A percentile compares a stretch with the other conserved stretches of the same genome.
phyloP scores from a whole-genome alignment of 2,888 invertebrate genomes.

The Electrophaes corylata region DNA sequence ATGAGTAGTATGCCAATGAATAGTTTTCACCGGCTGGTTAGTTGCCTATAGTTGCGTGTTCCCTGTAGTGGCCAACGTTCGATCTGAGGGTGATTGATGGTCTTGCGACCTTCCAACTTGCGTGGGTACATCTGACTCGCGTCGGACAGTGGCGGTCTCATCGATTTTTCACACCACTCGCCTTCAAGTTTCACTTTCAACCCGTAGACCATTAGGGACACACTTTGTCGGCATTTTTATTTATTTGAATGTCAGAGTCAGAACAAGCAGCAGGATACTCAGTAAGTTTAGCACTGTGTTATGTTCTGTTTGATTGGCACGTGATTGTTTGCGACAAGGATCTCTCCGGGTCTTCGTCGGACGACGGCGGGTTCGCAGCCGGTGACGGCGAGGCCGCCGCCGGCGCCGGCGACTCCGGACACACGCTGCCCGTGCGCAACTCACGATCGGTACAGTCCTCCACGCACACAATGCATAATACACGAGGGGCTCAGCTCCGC shows the following conservation, averaged over 20 bases:
- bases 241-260: conserved; percentile 41
- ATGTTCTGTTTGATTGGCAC: conserved; percentile 61
- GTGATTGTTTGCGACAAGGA: conserved; percentile 77
- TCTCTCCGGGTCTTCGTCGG: conserved; percentile 81
- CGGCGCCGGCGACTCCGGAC: conserved; percentile 69
- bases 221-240: conserved; percentile 49
- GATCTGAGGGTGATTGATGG: conserved; percentile 64
- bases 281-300: conserved; percentile 62
- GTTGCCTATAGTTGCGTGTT: conserved; percentile 51
- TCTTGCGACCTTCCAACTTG: conserved; percentile 65
- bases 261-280: conserved; percentile 45
- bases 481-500: conserved; percentile 50
- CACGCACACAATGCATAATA: conserved; percentile 50
- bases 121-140: conserved; percentile 59
- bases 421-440: conserved; percentile 83
- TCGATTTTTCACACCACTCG: conserved; percentile 72
- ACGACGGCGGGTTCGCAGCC: conserved; percentile 80
- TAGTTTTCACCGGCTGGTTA: conserved; percentile 24
- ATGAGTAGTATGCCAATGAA: conserved; percentile 31
- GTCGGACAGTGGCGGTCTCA: conserved; percentile 64
- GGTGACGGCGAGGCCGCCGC: conserved; percentile 68
- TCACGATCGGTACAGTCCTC: conserved; percentile 77
- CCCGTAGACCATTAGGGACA: conserved; percentile 61
- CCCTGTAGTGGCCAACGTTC: conserved; percentile 42
- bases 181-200: conserved; percentile 71